Base-by-base conservation (phyloP, 2,888 invertebrate species). In the Drosophila peninsularis region DNA sequence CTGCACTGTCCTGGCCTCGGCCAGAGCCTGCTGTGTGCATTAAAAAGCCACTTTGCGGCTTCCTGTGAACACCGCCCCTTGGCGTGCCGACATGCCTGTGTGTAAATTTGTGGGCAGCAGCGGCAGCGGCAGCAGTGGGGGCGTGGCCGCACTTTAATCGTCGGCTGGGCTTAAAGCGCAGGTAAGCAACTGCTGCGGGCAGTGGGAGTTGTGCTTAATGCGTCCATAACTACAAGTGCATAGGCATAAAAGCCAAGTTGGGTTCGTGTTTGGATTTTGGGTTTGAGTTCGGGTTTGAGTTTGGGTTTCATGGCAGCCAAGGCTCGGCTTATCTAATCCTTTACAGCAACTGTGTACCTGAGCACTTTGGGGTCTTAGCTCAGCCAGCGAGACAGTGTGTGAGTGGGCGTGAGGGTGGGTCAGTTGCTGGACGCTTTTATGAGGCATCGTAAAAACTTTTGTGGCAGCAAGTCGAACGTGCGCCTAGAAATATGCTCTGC, bases 1-100 rank as follows among this genome's bases (percentile, higher is more conserved):
- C 17, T 44, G 56, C 56, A 56, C 36, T 67, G 34, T 47, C 53
- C 65, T 78, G 84, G 52, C 66, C 66, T 58, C 24, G 66, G 45
- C 49, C 79, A 68, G 75, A 63, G 62, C 80, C 85, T 70, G 82
- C 80, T 88, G 88, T 88, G 83, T 88, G 83, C 83, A 88, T 88
- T 83, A 88, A 83, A 83, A 83, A 88, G 88, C 83, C 83, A 83
- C 83, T 83, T 83, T 83, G 83, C 70, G 85, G 88, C 82, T 83
- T 83, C 83, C 83, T 88, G 83, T 75, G 80, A 82, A 79, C 81
- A 81, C 76, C 88, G 82, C 88, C 83, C 72, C 82, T 69, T 83
- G 69, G 69, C 77, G 77, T 83, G 71, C 50, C 58, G 14, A 27
- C 62, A 50, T 44, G 52, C 66, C 62, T 55, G 73, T 75, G 65